Evolutionary conservation across 2,888 invertebrate species (phyloP).

Genomic region (Mechanitis messenoides): DNA sequence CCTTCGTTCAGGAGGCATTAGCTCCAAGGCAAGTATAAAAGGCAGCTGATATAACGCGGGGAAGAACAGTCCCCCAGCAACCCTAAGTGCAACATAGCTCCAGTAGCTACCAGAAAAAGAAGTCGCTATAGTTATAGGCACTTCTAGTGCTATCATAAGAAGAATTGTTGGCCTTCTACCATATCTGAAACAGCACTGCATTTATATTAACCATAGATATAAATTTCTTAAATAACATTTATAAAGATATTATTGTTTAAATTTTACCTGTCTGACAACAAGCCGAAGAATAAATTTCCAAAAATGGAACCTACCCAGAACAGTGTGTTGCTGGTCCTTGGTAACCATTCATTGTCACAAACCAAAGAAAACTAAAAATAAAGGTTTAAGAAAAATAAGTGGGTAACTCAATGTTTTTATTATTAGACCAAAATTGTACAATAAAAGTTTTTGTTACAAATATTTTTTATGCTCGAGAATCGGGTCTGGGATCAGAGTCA

Average conservation of each 20-base stretch:
- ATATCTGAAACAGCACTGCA: slow-evolving; percentile 59
- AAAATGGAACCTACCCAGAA: slow-evolving; percentile 83
- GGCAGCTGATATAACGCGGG: slow-evolving; percentile 82
- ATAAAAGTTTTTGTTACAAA: too few relatives aligned
- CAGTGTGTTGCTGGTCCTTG: slow-evolving; percentile 78
- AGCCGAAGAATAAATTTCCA: slow-evolving; percentile 81
- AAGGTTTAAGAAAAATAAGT: too few relatives aligned
- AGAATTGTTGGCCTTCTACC: slow-evolving; percentile 79
- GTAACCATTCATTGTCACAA: slow-evolving; percentile 79
- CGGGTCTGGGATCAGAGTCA: too few relatives aligned
- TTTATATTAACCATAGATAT: too few relatives aligned
- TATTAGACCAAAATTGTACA: too few relatives aligned
- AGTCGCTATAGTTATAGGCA: slow-evolving; percentile 77
- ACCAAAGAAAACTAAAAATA: slow-evolving; percentile 75
- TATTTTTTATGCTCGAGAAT: too few relatives aligned
- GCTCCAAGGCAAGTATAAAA: slow-evolving; percentile 79
- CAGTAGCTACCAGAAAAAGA: slow-evolving; percentile 78
- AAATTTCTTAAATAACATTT: not conserved
- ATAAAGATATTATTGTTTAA: not conserved
- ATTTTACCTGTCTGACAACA: slow-evolving; percentile 79
- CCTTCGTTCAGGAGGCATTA: slow-evolving; percentile 79
- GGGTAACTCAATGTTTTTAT: too few relatives aligned
- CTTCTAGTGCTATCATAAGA: slow-evolving; percentile 77
- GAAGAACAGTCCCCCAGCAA: slow-evolving; percentile 79
- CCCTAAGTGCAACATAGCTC: slow-evolving; percentile 76